phyloP scores from a whole-genome alignment of 2,888 invertebrate genomes.

The Mesorhabditis belari region DNA sequence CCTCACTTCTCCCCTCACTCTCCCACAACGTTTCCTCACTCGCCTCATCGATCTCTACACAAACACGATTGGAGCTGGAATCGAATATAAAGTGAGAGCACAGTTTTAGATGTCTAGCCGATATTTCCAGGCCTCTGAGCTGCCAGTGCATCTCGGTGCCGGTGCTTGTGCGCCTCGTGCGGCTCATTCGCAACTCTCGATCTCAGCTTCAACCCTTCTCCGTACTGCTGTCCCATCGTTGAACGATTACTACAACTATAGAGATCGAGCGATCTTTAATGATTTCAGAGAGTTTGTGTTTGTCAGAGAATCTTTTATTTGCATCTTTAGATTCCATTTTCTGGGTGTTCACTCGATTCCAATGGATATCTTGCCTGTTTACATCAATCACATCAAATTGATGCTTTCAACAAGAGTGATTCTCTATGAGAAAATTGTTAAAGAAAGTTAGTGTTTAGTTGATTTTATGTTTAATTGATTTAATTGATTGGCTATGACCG shows the following conservation, averaged over 20 bases:
- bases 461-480: too few relatives aligned
- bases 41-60: not conserved
- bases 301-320: not conserved
- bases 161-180: not conserved
- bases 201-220: not conserved
- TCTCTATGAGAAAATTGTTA: not conserved
- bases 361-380: not conserved
- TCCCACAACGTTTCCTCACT: slow-evolving; percentile 4
- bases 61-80: not conserved
- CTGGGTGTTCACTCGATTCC: not conserved
- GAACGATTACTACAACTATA: not conserved
- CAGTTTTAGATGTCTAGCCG: too few relatives aligned
- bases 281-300: not conserved
- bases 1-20: slow-evolving; percentile 1
- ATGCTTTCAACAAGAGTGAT: not conserved
- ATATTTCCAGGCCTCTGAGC: not conserved
- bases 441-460: too few relatives aligned
- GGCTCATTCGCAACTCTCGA: not conserved
- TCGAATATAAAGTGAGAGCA: too few relatives aligned
- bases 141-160: not conserved
- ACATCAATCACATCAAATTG: not conserved
- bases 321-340: not conserved
- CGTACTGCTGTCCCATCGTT: not conserved
- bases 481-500: too few relatives aligned
- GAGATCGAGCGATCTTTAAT: not conserved